A percentile compares a stretch with the other conserved stretches of the same genome.
Evolutionary conservation across 2,797 vertebrate genomes (phyloP).

Genomic region (Macrochelys suwanniensis): DNA sequence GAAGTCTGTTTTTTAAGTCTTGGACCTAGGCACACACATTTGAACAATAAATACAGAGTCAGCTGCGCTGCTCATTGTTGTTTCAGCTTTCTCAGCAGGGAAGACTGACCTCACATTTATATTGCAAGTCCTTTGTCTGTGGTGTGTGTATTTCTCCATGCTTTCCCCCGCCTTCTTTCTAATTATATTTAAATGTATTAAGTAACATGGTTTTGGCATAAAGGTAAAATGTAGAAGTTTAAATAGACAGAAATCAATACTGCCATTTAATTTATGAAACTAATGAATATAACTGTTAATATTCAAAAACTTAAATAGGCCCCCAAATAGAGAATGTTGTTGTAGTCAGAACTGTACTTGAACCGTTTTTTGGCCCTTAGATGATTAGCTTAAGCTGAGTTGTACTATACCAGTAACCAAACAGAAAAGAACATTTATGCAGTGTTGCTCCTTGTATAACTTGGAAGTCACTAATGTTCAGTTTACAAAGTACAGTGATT

Average conservation of each 20-base stretch:
- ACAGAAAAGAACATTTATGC: not conserved
- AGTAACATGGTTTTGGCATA: not conserved
- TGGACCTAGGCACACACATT: not conserved
- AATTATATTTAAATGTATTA: constrained; percentile 9
- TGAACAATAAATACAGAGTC: not conserved
- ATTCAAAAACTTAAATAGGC: not conserved
- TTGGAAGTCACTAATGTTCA: not conserved
- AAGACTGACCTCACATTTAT: not conserved
- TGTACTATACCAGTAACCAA: not conserved
- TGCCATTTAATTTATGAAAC: not conserved
- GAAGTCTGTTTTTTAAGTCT: not conserved
- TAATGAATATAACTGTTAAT: not conserved
- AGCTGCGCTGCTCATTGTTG: not conserved
- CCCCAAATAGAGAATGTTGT: not conserved
- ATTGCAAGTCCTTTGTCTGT: not conserved
- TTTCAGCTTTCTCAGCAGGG: constrained; percentile 61
- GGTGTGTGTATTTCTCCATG: not conserved
- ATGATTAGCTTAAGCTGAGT: not conserved
- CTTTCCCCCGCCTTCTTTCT: constrained; percentile 30
- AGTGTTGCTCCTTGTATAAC: not conserved
- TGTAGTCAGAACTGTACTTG: not conserved
- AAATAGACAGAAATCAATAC: not conserved
- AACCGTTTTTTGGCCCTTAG: not conserved
- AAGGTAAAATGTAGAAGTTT: not conserved
- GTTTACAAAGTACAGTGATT: not conserved